These are phyloP conservation scores for Noctuana brunneofusca DNA, from an alignment of 2,888 invertebrate species.

Conservation along the genomic window DNA sequence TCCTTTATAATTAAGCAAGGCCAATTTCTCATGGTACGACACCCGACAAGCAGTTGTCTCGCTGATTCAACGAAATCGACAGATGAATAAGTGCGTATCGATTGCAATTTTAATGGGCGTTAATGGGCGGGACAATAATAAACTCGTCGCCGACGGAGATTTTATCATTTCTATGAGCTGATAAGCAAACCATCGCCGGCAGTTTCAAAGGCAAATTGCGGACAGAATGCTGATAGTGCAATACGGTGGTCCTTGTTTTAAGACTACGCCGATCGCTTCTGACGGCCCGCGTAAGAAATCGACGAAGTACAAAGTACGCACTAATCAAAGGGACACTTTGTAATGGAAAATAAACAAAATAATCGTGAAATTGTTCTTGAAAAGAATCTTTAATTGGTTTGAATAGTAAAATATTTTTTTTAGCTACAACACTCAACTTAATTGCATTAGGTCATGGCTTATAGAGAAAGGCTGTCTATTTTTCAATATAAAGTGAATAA, in stretches of 20 bases:
- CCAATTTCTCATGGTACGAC: conserved; percentile 59
- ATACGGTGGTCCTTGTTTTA: conserved; percentile 54
- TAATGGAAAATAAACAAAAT: conserved; percentile 8
- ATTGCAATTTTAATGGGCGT: conserved; percentile 79
- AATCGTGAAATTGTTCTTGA: background rate
- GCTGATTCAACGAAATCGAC: conserved; percentile 51
- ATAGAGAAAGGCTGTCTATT: too few relatives aligned
- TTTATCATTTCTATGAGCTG: conserved; percentile 71
- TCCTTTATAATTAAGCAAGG: conserved; percentile 46
- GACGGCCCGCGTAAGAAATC: conserved; percentile 31
- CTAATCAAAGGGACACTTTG: conserved; percentile 33
- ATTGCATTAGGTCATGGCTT: too few relatives aligned
- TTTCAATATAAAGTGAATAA: too few relatives aligned
- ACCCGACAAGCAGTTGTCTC: conserved; percentile 54
- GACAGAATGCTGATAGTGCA: conserved; percentile 57
- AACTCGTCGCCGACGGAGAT: conserved; percentile 71
- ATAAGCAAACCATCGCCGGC: conserved; percentile 73
- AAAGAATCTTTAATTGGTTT: background rate
- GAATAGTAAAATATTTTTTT: background rate
- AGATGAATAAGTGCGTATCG: conserved; percentile 80
- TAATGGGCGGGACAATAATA: conserved; percentile 81
- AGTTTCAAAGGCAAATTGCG: conserved; percentile 79
- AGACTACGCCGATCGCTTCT: conserved; percentile 16
- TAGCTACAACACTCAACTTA: background rate
- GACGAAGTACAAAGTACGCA: conserved; percentile 30